Percentiles rank a stretch among this genome's conserved stretches.
These are phyloP conservation scores for Drepana arcuata DNA, from an alignment of 1,140 invertebrate species.

Conservation along the genomic window DNA sequence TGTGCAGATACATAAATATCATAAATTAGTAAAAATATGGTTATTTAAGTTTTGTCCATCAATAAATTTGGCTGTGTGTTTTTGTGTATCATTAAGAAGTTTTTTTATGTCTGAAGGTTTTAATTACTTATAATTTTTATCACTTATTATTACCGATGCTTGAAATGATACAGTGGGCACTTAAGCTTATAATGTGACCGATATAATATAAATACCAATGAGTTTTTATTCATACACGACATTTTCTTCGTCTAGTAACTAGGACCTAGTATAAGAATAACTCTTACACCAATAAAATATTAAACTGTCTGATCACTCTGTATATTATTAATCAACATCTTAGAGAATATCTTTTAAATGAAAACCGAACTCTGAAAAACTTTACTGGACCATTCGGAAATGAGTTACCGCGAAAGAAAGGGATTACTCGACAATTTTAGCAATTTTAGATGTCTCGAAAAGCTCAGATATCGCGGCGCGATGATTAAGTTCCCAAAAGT, in stretches of 20 bases:
- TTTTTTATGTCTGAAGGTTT: too few relatives aligned
- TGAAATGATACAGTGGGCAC: too few relatives aligned
- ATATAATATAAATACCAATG: too few relatives aligned
- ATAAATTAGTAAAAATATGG: neutral
- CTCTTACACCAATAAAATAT: neutral
- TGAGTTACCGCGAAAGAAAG: conserved; percentile 22
- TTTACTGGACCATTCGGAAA: conserved; percentile 15
- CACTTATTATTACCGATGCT: too few relatives aligned
- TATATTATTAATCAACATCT: neutral
- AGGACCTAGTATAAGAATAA: too few relatives aligned
- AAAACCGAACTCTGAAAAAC: conserved; percentile 12
- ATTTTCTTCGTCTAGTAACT: too few relatives aligned
- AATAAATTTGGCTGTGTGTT: neutral
- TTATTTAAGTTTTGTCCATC: neutral
- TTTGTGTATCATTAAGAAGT: neutral
- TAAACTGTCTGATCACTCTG: neutral
- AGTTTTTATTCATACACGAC: too few relatives aligned
- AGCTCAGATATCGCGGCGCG: conserved; percentile 17
- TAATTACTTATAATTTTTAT: too few relatives aligned
- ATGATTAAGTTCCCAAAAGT: conserved; percentile 22
- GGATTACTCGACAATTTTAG: conserved; percentile 24
- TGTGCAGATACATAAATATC: neutral
- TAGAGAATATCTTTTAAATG: conserved; percentile 6
- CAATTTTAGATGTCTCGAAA: conserved; percentile 26
- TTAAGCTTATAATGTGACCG: too few relatives aligned